Base-by-base conservation (phyloP, 2,113 vertebrate genomes). In the Hippoglossus stenolepis region DNA sequence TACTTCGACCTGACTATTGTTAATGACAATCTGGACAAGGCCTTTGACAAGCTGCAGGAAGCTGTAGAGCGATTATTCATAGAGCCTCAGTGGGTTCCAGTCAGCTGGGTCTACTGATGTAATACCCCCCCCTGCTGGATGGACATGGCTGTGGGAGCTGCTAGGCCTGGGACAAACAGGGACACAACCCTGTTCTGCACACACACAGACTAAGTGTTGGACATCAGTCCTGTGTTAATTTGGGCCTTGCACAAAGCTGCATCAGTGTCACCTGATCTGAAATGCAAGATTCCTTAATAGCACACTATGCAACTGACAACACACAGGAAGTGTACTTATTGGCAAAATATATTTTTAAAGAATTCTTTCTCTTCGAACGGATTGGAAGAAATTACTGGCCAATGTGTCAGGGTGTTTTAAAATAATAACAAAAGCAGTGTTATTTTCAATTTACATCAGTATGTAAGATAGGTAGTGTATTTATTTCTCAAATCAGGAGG, bases 1-100 rank as follows among this genome's bases (percentile, higher is more conserved):
- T 99, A 97, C 83, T 99, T 99, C 85, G 98, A 99, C 87, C 92
- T 99, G 93, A 96, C 96, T 90, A 97, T 99, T 77, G 84, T 97
- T 58, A 99, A 98, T 26, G 96, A 99, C 94, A 98, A 99, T 93
- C 95, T 99, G 57, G 98, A 99, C 95, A 98, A 97, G 89, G 97
- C 98, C 85, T 99, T 99, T 26, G 97, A 99, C 89, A 95, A 96
- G 89, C 94, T 99, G n/a, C 97, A 98, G 77, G 91, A 92, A 13
- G 95, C 94, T 14, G 97, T 96, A 1, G 97, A 99, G 90, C 95
- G 93, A 49, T 92, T 99, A 86, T 93, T 95, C 76, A 72, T 94
- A 72, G 97, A 98, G 51, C 96, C 96, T 0, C 98, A 99, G 91
- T 99, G 98, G 98, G 97, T 99, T 66, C 98, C 98, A 0, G 96